A percentile compares a stretch with the other conserved stretches of the same genome.
These are phyloP conservation scores for Drosophila neoperkinsi DNA, from an alignment of 2,888 invertebrate genomes.

Conservation along the genomic window DNA sequence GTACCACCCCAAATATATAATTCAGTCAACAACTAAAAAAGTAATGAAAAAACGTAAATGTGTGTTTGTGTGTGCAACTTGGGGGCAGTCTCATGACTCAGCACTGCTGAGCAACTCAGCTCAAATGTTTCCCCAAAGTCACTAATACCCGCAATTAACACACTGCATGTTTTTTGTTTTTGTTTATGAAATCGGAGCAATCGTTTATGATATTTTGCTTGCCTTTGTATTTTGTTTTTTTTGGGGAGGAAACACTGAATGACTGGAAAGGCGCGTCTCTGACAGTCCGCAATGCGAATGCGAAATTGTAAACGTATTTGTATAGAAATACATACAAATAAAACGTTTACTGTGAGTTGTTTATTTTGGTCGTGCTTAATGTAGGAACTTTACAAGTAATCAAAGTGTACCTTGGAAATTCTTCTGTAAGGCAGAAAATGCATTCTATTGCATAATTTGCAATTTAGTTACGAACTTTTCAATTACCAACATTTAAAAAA, in stretches of 20 bases:
- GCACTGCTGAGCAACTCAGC: conserved; percentile 33
- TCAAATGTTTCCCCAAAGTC: conserved; percentile 41
- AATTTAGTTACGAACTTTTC: neutral
- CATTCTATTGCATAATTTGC: neutral
- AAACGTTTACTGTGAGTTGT: conserved; percentile 12
- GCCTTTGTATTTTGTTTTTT: conserved; percentile 29
- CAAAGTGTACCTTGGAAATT: neutral
- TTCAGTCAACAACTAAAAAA: conserved; percentile 30
- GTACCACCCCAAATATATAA: conserved; percentile 35
- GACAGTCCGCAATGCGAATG: conserved; percentile 23
- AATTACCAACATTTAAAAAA: neutral
- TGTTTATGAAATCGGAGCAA: conserved; percentile 73
- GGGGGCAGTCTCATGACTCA: conserved; percentile 65
- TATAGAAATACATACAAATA: conserved; percentile 21
- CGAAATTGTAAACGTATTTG: conserved; percentile 40
- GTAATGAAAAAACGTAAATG: conserved; percentile 1
- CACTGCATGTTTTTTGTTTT: conserved; percentile 53
- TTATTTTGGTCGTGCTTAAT: conserved; percentile 35
- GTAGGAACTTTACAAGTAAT: conserved; percentile 1
- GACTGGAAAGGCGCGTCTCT: conserved; percentile 35
- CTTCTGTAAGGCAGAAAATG: neutral
- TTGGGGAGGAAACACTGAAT: conserved; percentile 41
- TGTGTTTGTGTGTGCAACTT: conserved; percentile 26
- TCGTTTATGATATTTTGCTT: conserved; percentile 59
- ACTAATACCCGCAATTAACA: conserved; percentile 57